phyloP scores from a whole-genome alignment of 2,888 invertebrate species.

The Microctonus brassicae region DNA sequence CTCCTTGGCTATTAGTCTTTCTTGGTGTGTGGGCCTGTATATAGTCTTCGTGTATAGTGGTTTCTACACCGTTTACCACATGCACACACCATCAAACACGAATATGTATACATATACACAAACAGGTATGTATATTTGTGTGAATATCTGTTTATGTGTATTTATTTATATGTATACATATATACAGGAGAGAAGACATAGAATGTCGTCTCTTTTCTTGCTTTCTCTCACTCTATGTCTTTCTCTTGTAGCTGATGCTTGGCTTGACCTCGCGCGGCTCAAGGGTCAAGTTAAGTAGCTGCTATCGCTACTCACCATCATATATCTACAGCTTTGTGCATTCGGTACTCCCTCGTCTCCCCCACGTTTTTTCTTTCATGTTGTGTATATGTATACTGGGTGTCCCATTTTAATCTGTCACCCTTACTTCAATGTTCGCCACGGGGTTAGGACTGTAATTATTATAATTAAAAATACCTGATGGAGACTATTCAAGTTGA shows the following conservation, averaged over 20 bases:
- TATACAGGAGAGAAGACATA: neutral
- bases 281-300: conserved; percentile 68
- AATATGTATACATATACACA: neutral
- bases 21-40: conserved; percentile 68
- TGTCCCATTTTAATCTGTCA: too few species aligned
- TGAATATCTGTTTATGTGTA: too few species aligned
- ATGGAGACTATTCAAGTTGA: too few species aligned
- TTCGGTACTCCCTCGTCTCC: neutral
- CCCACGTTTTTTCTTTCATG: too few species aligned
- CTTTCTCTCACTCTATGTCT: neutral
- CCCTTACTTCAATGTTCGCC: too few species aligned
- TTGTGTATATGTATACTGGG: too few species aligned
- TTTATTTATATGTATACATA: neutral
- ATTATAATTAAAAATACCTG: too few species aligned
- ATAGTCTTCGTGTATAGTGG: conserved; percentile 46
- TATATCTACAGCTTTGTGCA: conserved; percentile 44
- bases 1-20: conserved; percentile 69
- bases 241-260: neutral
- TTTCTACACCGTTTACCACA: neutral
- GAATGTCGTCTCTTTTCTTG: conserved; percentile 1
- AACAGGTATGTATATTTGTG: too few species aligned
- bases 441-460: too few species aligned
- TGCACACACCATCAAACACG: neutral
- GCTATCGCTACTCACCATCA: conserved; percentile 66
- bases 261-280: conserved; percentile 34